A percentile compares a stretch with the other conserved stretches of the same genome.
Conservation (phyloP, 1,140 invertebrate genomes). For the Oncopodura yosiiana region DNA sequence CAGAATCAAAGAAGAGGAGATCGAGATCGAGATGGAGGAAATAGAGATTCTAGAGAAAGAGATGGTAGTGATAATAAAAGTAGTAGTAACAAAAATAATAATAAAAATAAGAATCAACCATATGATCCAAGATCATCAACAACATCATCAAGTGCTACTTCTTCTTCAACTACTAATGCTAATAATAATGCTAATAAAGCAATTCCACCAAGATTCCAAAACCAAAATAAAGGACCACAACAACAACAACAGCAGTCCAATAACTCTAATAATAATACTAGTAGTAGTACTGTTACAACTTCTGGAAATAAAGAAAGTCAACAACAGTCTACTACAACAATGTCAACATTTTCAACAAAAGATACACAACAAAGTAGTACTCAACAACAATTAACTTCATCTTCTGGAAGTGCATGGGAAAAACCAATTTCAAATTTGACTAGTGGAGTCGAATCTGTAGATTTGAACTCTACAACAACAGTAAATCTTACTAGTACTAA, state of each 20-base stretch:
- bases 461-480: background rate
- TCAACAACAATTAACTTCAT: background rate
- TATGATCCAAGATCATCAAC: conserved; percentile 21
- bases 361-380: background rate
- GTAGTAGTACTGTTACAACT: no score
- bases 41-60: background rate
- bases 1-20: background rate
- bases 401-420: conserved; percentile 20
- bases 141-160: no score
- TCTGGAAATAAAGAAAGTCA: no score
- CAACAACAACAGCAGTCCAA: no score
- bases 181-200: conserved; percentile 10
- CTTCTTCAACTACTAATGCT: background rate
- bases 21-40: background rate
- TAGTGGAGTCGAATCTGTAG: background rate
- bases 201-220: conserved; percentile 16
- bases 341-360: no score
- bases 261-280: no score
- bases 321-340: no score
- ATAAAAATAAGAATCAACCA: conserved; percentile 21
- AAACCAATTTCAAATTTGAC: conserved; percentile 14
- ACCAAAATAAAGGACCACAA: background rate
- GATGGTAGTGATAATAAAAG: background rate
- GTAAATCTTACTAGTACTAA: background rate
- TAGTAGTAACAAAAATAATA: background rate